phyloP scores from a whole-genome alignment of 2,113 vertebrate species.

The Catagonus wagneri region DNA sequence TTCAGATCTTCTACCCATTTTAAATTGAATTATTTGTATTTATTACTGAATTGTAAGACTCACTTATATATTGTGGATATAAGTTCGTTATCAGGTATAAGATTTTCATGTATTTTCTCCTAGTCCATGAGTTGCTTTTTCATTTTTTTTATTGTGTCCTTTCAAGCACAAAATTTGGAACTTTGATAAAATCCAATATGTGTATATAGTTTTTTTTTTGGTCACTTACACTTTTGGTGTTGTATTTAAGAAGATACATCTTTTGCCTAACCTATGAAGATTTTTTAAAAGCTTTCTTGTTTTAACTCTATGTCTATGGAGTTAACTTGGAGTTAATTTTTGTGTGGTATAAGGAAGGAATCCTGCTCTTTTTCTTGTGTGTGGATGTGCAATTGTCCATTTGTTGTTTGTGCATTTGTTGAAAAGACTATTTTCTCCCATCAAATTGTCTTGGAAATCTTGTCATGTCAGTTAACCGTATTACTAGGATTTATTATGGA shows the following conservation, averaged over 20 bases:
- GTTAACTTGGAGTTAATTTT: not conserved
- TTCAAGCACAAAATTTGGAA: not conserved
- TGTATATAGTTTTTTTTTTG: constrained; percentile 17
- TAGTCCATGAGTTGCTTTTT: not conserved
- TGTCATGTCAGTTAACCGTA: not conserved
- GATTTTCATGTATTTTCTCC: not conserved
- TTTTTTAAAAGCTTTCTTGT: not conserved
- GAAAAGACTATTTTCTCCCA: not conserved
- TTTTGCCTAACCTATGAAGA: not conserved
- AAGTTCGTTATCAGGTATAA: not conserved
- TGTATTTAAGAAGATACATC: not conserved
- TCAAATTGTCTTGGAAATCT: not conserved
- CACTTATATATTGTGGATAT: not conserved
- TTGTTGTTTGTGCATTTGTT: not conserved
- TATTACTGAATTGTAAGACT: not conserved
- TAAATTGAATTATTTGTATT: not conserved
- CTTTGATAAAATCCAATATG: not conserved
- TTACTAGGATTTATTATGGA: not conserved
- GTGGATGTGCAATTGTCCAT: not conserved
- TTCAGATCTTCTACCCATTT: not conserved
- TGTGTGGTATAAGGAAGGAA: not conserved
- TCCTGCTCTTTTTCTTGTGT: not conserved
- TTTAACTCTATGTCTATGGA: not conserved
- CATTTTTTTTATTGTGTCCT: not conserved
- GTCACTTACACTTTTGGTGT: not conserved